phyloP scores from a whole-genome alignment of 2,113 vertebrate species.

The Triplophysa dalaica region DNA sequence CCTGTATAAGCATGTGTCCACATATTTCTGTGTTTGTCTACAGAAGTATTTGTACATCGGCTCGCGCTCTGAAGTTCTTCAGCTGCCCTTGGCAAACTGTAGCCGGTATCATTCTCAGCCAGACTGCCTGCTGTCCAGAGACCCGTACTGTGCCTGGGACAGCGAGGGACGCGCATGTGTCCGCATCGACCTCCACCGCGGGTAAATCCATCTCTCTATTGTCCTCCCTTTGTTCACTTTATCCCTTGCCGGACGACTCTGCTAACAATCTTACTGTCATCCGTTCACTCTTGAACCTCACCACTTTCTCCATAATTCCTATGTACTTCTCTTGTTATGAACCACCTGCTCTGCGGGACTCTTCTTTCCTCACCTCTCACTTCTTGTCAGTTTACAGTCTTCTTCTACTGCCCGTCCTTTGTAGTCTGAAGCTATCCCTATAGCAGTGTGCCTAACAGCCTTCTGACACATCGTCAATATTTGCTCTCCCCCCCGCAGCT shows the following conservation, averaged over 20 bases:
- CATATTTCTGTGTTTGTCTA: slow-evolving; percentile 51
- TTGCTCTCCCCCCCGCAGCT: slow-evolving; percentile 61
- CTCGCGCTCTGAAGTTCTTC: slow-evolving; percentile 85
- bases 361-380: neutral
- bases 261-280: slow-evolving; percentile 8
- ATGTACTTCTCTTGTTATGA: neutral
- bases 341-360: neutral
- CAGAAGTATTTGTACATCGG: slow-evolving; percentile 92
- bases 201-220: slow-evolving; percentile 69
- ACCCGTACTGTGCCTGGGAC: slow-evolving; percentile 94
- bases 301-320: neutral
- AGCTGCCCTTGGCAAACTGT: slow-evolving; percentile 90
- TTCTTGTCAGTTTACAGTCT: neutral
- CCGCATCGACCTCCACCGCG: slow-evolving; percentile 74
- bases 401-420: neutral
- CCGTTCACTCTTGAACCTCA: neutral
- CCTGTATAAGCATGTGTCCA: slow-evolving; percentile 56
- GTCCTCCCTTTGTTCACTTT: neutral
- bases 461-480: slow-evolving; percentile 43
- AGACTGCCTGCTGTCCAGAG: slow-evolving; percentile 90
- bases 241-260: neutral
- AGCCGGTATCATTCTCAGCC: slow-evolving; percentile 86
- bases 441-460: slow-evolving; percentile 26
- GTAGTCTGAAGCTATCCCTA: slow-evolving; percentile 8
- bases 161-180: slow-evolving; percentile 84